phyloP scores from a whole-genome alignment of 1,140 invertebrate genomes.

The Drosophila sp. region DNA sequence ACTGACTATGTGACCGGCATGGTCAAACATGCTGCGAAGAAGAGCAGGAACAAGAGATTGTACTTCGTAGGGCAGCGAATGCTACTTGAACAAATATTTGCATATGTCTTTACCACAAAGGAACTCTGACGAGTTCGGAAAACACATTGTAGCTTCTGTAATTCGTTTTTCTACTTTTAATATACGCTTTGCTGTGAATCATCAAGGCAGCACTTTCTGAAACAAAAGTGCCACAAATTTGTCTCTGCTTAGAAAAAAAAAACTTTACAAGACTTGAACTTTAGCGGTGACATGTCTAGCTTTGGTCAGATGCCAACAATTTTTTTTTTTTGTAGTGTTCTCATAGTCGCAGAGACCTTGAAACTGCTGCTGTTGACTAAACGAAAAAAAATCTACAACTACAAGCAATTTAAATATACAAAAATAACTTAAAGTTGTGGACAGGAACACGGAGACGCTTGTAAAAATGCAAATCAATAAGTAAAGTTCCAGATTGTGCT shows the following conservation, averaged over 20 bases:
- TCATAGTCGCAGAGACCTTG: constrained; percentile 34
- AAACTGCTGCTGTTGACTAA: constrained; percentile 17
- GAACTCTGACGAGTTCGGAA: no score
- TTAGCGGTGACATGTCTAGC: constrained; percentile 7
- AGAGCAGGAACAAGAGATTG: neutral
- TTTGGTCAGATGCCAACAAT: constrained; percentile 11
- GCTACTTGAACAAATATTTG: neutral
- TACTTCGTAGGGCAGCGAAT: constrained; percentile 2
- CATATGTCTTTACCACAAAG: neutral
- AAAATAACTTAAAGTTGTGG: constrained; percentile 73
- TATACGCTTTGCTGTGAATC: no score
- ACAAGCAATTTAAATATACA: constrained; percentile 77
- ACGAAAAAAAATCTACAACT: constrained; percentile 27
- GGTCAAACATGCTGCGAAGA: neutral
- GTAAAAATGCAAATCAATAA: constrained; percentile 83
- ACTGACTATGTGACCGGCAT: constrained; percentile 70
- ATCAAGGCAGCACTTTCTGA: neutral
- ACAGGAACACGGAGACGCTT: constrained; percentile 68
- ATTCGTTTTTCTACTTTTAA: no score
- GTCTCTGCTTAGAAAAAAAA: neutral
- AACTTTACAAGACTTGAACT: neutral
- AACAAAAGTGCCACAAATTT: neutral
- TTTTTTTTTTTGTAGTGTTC: constrained; percentile 16
- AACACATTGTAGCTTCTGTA: no score
- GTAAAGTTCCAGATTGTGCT: constrained; percentile 60